phyloP scores from a whole-genome alignment of 2,797 vertebrate species.

The Gouania willdenowi region DNA sequence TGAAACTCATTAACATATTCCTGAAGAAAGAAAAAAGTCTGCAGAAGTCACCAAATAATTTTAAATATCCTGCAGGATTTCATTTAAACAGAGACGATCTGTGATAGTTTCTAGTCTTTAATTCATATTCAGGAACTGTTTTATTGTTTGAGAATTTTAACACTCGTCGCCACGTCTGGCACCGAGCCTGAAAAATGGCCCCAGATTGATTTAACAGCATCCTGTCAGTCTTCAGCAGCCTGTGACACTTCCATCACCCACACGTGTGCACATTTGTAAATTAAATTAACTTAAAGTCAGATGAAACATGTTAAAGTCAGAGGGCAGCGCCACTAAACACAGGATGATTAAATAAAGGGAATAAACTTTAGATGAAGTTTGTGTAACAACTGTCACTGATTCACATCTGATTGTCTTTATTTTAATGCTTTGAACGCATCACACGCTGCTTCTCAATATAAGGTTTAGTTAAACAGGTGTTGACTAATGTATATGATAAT shows the following conservation, averaged over 20 bases:
- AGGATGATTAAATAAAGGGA: no score
- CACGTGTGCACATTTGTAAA: conserved; percentile 11
- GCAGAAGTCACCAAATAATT: no score
- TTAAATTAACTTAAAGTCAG: conserved; percentile 46
- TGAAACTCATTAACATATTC: no score
- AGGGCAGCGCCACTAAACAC: no score
- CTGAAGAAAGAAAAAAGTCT: no score
- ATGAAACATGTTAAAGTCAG: no score
- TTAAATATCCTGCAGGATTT: no score
- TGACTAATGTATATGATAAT: conserved; percentile 83
- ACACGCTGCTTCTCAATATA: conserved; percentile 34
- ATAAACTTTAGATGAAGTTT: no score
- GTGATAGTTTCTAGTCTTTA: no score
- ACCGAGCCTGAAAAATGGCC: conserved; percentile 10
- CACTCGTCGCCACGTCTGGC: conserved; percentile 37
- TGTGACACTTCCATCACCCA: conserved; percentile 29
- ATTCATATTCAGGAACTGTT: no score
- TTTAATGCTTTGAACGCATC: conserved; percentile 40
- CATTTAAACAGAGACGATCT: no score
- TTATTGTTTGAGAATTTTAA: conserved; percentile 7
- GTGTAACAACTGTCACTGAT: no score
- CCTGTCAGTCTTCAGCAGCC: conserved; percentile 24
- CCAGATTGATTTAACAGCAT: conserved; percentile 48
- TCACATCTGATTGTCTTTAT: neutral
- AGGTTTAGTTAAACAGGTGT: conserved; percentile 78